A percentile compares a stretch with the other conserved stretches of the same genome.
Evolutionary conservation across 1,140 invertebrate genomes (phyloP).

Genomic region (Calliphora vicina): DNA sequence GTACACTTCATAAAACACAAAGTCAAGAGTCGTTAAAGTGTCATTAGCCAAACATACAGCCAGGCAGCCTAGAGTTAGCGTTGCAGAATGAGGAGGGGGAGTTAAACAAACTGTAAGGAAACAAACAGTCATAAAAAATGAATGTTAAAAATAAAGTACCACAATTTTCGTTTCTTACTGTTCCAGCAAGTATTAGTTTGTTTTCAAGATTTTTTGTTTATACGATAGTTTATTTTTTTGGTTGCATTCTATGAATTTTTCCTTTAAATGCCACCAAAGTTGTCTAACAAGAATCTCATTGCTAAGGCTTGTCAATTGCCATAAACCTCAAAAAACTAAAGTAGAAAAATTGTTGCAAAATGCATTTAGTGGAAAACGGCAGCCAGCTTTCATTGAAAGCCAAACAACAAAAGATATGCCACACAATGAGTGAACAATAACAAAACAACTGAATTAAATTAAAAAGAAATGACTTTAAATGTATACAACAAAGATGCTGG

Average conservation of each 20-base stretch:
- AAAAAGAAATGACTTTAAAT: background rate
- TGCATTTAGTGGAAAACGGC: background rate
- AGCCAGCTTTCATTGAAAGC: background rate
- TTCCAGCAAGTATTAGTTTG: too few species aligned
- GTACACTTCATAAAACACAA: slow-evolving; percentile 32
- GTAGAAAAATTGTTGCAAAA: slow-evolving; percentile 8
- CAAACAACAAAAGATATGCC: background rate
- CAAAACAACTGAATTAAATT: too few species aligned
- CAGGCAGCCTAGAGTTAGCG: background rate
- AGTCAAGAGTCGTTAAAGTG: slow-evolving; percentile 41
- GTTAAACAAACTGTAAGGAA: slow-evolving; percentile 1
- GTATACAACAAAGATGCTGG: background rate
- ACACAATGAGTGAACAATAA: background rate
- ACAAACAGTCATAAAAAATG: slow-evolving; percentile 17
- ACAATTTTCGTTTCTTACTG: background rate
- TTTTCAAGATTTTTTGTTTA: background rate
- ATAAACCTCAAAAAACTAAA: background rate
- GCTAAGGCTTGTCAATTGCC: slow-evolving; percentile 21
- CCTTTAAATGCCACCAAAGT: background rate
- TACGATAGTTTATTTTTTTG: slow-evolving; percentile 1
- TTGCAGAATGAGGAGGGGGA: background rate
- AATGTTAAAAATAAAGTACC: slow-evolving; percentile 20
- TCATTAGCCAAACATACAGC: slow-evolving; percentile 34
- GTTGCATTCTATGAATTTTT: background rate
- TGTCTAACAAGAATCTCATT: background rate